phyloP scores from a whole-genome alignment of 2,797 vertebrate genomes.

The Erpetoichthys calabaricus region DNA sequence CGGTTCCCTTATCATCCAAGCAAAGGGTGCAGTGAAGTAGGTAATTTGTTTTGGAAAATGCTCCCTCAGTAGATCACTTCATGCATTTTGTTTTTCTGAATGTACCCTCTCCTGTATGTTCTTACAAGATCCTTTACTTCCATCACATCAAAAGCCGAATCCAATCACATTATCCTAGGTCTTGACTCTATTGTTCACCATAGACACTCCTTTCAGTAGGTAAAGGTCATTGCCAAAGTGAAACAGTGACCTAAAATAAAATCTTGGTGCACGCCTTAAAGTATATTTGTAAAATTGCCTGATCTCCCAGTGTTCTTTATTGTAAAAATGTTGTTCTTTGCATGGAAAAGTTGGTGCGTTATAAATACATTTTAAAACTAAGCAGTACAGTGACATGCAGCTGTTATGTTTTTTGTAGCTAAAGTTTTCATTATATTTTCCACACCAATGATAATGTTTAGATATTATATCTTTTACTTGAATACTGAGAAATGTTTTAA shows the following conservation, averaged over 20 bases:
- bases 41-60: not conserved
- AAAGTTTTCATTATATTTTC: no score
- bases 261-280: no score
- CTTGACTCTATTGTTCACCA: not conserved
- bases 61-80: not conserved
- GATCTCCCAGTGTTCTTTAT: no score
- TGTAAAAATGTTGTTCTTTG: no score
- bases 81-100: not conserved
- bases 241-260: not conserved
- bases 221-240: slow-evolving; percentile 1
- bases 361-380: no score
- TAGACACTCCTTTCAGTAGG: not conserved
- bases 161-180: slow-evolving; percentile 3
- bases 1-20: not conserved
- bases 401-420: no score
- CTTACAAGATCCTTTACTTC: not conserved
- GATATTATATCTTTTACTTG: no score
- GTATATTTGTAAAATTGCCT: no score
- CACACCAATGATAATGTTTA: no score
- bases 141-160: slow-evolving; percentile 1
- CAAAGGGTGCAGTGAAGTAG: not conserved
- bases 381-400: no score
- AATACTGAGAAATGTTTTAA: no score
- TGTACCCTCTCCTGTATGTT: not conserved
- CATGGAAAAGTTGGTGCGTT: no score